Evolutionary conservation across 37 sponge, comb jelly and placozoan genomes (phyloP).

Genomic region (Bolinopsis microptera): DNA sequence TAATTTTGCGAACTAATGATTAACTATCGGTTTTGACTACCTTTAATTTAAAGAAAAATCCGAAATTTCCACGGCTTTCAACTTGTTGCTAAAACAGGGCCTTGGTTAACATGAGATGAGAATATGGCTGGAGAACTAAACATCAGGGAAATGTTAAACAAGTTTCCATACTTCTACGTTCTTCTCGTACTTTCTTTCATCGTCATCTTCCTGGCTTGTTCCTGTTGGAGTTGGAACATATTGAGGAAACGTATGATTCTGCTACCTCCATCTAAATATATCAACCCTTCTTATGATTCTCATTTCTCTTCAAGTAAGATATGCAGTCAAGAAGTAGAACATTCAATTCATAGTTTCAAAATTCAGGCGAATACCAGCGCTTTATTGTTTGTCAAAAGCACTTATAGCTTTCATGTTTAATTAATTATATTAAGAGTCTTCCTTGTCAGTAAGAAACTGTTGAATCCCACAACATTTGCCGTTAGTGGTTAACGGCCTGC

Average conservation of each 20-base stretch:
- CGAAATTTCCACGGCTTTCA: neutral
- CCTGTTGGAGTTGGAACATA: conserved; percentile 11
- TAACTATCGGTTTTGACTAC: neutral
- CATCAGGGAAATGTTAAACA: neutral
- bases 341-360: no score
- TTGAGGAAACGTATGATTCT: conserved; percentile 3
- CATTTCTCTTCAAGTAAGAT: neutral
- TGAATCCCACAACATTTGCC: no score
- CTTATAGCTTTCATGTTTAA: no score
- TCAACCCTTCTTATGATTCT: neutral
- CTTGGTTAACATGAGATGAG: neutral
- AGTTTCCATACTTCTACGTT: conserved; percentile 8
- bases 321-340: no score
- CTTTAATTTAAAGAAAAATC: neutral
- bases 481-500: no score
- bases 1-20: no score
- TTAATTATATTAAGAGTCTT: no score
- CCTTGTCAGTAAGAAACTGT: no score
- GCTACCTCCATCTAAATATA: neutral
- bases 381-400: no score
- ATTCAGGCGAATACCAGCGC: no score
- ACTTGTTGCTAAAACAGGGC: neutral
- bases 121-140: neutral
- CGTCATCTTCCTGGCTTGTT: neutral
- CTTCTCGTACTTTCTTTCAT: neutral